Base-by-base conservation (phyloP, 2,113 vertebrate species). In the Cottus gobio region DNA sequence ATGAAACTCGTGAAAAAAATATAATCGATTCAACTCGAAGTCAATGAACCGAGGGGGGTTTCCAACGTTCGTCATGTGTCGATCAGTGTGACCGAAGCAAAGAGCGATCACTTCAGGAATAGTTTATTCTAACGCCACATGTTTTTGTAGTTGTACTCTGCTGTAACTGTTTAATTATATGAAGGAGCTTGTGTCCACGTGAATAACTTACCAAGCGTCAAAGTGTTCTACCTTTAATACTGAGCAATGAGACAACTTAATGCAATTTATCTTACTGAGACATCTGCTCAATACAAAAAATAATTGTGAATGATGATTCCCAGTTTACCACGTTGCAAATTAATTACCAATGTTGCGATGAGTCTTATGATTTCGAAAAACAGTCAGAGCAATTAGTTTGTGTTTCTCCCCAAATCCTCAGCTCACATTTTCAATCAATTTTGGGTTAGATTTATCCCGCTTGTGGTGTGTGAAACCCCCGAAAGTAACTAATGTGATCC, bases 1-100 rank as follows among this genome's bases (percentile, higher is more conserved):
- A 92, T 88, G 82, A 85, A 89, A 16, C 65, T 20, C 61, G 28
- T 58, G 31, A 56, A 36, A 22, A 36, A 22, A 72, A 48, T n/a
- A 6, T 1, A 24, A 26, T 37, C 8, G 11, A 16, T 28, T 9
- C 1, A 28, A 18, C 0, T 48, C 3, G 46, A 56, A 15, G 48
- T 28, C 61, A 10, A 1, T 42, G 60, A 58, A 46, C 48, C 39
- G 60, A 48, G 3, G 54, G 64, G 44, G 65, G 44, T 10, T 31
- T 31, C 31, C 50, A 57, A 2, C 26, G 57, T 24, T 9, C 52
- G 4, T 22, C 42, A 80, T 37, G 3, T 73, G 37, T 48, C n/a
- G n/a, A 3, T 42, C 28, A 8, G 61, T 6, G 37, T 18, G 24
- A 16, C 63, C 24, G n/a, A 11, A 3, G 11, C 9, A 9, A 15